phyloP scores from a whole-genome alignment of 2,888 invertebrate species.

The Thelaira solivaga region DNA sequence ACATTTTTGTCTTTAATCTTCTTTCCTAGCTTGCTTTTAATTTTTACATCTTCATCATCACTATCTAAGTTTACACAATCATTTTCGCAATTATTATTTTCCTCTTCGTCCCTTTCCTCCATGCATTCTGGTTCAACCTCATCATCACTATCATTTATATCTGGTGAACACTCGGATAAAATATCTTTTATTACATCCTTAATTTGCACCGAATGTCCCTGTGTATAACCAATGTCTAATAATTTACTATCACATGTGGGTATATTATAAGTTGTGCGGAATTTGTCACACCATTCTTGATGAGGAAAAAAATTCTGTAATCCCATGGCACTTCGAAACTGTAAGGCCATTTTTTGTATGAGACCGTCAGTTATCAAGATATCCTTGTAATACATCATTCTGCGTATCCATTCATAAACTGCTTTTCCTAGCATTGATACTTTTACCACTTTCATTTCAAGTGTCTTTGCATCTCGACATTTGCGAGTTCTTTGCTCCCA shows the following conservation, averaged over 20 bases:
- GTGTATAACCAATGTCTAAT: constrained; percentile 70
- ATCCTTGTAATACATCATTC: constrained; percentile 76
- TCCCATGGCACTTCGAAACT: constrained; percentile 73
- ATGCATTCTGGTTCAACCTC: constrained; percentile 37
- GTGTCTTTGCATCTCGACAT: constrained; percentile 69
- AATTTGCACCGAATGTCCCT: constrained; percentile 73
- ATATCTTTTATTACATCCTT: constrained; percentile 73
- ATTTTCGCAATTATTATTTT: constrained; percentile 36
- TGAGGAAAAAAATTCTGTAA: constrained; percentile 73
- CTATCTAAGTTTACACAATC: constrained; percentile 60
- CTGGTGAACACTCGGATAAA: constrained; percentile 68
- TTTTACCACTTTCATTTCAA: constrained; percentile 72
- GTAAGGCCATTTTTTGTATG: constrained; percentile 74
- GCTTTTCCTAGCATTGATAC: constrained; percentile 74
- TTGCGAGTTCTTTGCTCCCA: constrained; percentile 75
- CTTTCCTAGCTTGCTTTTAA: not conserved
- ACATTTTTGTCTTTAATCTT: constrained; percentile 10
- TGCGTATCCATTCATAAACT: constrained; percentile 75
- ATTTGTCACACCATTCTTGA: constrained; percentile 74
- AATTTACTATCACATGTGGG: constrained; percentile 70
- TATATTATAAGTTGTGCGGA: constrained; percentile 71
- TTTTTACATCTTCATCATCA: constrained; percentile 60
- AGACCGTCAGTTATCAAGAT: constrained; percentile 73
- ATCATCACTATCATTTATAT: constrained; percentile 51
- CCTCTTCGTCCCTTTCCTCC: constrained; percentile 38